Conservation (phyloP, 2,888 invertebrate species). For the Drosophila longiperda region DNA sequence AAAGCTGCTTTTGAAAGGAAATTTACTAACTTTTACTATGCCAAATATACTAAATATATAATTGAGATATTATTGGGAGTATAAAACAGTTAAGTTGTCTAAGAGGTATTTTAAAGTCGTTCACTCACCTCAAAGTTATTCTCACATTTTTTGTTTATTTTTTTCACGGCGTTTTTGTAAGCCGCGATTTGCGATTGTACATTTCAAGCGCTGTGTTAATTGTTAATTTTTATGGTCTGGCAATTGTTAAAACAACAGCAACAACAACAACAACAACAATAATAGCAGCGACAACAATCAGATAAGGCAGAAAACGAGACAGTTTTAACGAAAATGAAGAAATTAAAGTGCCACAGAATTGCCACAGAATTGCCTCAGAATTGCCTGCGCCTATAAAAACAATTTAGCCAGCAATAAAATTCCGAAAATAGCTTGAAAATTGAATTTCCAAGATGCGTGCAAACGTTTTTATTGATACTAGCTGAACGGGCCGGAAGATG, state of each 20-base stretch:
- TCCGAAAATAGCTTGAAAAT: conserved; percentile 71
- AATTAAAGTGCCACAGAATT: conserved; percentile 62
- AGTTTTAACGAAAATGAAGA: conserved; percentile 68
- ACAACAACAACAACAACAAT: conserved; percentile 16
- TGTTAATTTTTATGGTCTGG: conserved; percentile 83
- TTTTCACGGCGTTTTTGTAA: conserved; percentile 74
- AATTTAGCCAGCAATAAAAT: conserved; percentile 81
- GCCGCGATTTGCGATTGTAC: conserved; percentile 77
- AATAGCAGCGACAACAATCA: conserved; percentile 38
- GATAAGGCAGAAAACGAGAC: conserved; percentile 35
- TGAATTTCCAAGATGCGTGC: conserved; percentile 64
- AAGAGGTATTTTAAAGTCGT: conserved; percentile 11
- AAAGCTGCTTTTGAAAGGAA: not conserved
- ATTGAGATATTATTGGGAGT: not conserved
- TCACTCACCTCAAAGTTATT: not conserved
- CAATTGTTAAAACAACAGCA: conserved; percentile 62
- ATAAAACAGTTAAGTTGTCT: not conserved
- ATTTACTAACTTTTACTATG: not conserved
- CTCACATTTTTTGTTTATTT: conserved; percentile 35
- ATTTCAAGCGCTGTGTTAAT: conserved; percentile 75
- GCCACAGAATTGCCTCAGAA: conserved; percentile 20
- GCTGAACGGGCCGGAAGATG: not conserved
- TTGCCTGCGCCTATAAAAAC: conserved; percentile 75
- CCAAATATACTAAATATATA: not conserved
- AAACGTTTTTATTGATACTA: conserved; percentile 64